Evolutionary conservation across 2,888 invertebrate genomes (phyloP), one percentile per base, ranked within the genome.

Genomic region (Colostygia pectinataria): DNA sequence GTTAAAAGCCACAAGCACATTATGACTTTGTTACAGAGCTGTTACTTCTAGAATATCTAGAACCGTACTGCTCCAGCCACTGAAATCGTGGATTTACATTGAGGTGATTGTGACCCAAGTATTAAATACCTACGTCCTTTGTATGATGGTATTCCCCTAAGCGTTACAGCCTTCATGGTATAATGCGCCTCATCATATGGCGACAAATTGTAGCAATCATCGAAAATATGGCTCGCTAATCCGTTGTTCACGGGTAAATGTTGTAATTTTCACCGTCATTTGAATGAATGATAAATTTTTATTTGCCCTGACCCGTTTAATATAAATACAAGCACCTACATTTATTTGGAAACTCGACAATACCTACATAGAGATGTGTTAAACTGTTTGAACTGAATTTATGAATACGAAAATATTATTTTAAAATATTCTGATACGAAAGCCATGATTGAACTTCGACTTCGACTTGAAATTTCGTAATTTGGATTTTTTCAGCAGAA

Each of bases 1-100:
- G 90, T 89, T 50, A 91, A 60, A 52, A 91, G 70, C 91, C 91
- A 91, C 62, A 90, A 63, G 72, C 90, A 91, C 91, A 91, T 91
- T 60, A 62, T 63, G 71, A 68, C 50, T 6, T 10, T 23, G 14
- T 34, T n/a, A 28, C 23, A 23, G 29, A 41, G 52, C 6, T 50
- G 53, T 56, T 38, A 34, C 53, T 55, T 32, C 23, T 18, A 40
- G 28, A 28, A 48, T 50, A 5, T 12, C 25, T 7, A 27, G 46
- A 45, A 32, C 27, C 9, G 38, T 10, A 58, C 53, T 55, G 47
- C 36, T 12, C 33, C 29, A 23, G 37, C 33, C 27, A 23, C 34
- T 20, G 42, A n/a, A 29, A 46, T 44, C 15, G 27, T 23, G 55
- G 32, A 36, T 66, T 66, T 60, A 55, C 45, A 53, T 46, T 38